Evolutionary conservation across 2,113 vertebrate species (phyloP), one percentile per base, ranked within the genome.

Genomic region (Laticauda laticaudata): DNA sequence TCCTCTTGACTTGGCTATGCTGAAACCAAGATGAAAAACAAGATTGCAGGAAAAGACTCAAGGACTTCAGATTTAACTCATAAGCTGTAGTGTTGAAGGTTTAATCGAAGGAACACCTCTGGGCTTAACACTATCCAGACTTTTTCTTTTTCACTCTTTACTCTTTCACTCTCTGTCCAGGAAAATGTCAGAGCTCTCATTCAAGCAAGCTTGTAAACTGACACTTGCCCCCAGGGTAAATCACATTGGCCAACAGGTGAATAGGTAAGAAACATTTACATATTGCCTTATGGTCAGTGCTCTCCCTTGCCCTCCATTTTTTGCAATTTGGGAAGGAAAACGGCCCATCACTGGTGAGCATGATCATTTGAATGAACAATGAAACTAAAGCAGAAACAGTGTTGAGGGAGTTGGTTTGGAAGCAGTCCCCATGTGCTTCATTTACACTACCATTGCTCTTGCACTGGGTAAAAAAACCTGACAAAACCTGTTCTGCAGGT

Each of bases 121-220:
- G 11, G 75, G 45, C 56, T 61, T 75, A 93, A 69, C 55, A 93
- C 51, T 55, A 93, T 53, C 69, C 15, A 48, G 75, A 90, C 24
- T 39, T 39, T 93, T 86, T 86, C 55, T 75, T 61, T 10, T 23
- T 51, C 48, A 39, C 34, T 39, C 34, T 39, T 39, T 39, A 51
- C 48, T 51, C 29, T 90, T 90, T 54, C 59, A 9, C 39, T 53
- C 29, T 90, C 55, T 90, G 29, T 24, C 21, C 55, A 87, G 20
- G 29, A 56, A 45, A 64, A 90, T 87, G 88, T 86, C 92, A 90
- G n/a, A 86, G 24, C 85, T 89, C 88, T 75, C 69, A 86, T 90
- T 39, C 4, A 15, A 39, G 89, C 69, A 90, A 45, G 64, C 64
- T 57, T 51, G 39, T 59, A 11, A 26, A 86, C 10, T 26, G n/a